Base-by-base conservation (phyloP, 2,888 invertebrate species). In the Nezara viridula region DNA sequence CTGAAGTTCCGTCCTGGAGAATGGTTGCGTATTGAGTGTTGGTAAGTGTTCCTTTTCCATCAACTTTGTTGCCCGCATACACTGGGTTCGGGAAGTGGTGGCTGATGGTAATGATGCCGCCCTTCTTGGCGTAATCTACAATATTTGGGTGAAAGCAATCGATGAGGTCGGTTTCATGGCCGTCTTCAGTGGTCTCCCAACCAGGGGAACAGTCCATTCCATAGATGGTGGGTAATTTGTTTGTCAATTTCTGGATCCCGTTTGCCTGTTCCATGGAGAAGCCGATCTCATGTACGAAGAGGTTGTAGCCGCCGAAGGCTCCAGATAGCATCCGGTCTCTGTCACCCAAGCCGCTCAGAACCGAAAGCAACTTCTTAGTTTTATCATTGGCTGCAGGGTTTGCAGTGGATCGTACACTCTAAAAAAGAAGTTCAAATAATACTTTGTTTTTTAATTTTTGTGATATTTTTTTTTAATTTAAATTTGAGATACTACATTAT, bases 351-450 rank as follows among this genome's bases (percentile, higher is more conserved):
- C 12, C 2, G 7, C 73, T 37, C 73, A 73, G 19, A 14, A 16
- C 19, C 16, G 16, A 0, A 19, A 73, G 19, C 14, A 73, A 5
- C 27, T 73, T 73, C 32, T 32, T 27, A 4, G 37, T 37, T 2
- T 14, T 32, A n/a, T 32, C 10, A 16, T 73, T 32, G 6, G 73
- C 73, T 19, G 0, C 12, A 21, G 32, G 32, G 37, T 73, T 93
- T 93, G 93, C 93, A 93, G 93, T 93, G 93, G 93, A 93, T 93
- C 93, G 93, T 93, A 85, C 60, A 21, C 55, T 85, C 88, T 81
- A 73, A 21, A 37, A 73, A 55, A n/a, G 9, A 55, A 55, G n/a
- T 21, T 7, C 5, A 50, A 2, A 49, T 49, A 50, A 50, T 21
- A n/a, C n/a, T n/a, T n/a, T n/a, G n/a, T n/a, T n/a, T n/a, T n/a